phyloP scores from a whole-genome alignment of 2,888 invertebrate species.

The Caradrina kadenii region DNA sequence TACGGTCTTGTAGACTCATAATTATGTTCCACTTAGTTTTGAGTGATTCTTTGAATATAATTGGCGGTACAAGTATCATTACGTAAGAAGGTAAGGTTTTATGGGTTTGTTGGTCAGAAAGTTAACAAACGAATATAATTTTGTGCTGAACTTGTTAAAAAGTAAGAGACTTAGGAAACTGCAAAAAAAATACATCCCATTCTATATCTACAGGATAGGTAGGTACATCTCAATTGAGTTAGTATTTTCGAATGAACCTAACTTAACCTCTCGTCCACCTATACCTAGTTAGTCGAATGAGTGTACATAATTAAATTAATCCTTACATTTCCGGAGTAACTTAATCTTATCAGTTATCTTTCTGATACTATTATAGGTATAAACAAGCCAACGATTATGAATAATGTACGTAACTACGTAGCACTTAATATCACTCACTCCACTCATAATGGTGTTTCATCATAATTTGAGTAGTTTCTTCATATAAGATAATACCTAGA shows the following conservation, averaged over 20 bases:
- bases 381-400: slow-evolving; percentile 1
- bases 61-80: slow-evolving; percentile 34
- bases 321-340: not conserved
- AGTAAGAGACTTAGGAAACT: not conserved
- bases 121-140: slow-evolving; percentile 1
- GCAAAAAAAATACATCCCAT: not conserved
- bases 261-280: not conserved
- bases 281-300: slow-evolving; percentile 3
- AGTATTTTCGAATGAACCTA: not conserved
- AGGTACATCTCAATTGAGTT: not conserved
- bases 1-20: slow-evolving; percentile 24
- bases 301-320: slow-evolving; percentile 7
- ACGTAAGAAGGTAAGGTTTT: slow-evolving; percentile 24
- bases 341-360: not conserved
- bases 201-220: too few relatives aligned
- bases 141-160: not conserved
- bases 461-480: slow-evolving; percentile 33
- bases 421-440: not conserved
- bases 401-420: slow-evolving; percentile 1
- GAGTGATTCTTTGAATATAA: slow-evolving; percentile 30
- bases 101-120: too few relatives aligned
- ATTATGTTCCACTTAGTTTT: slow-evolving; percentile 31
- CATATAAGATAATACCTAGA: slow-evolving; percentile 8
- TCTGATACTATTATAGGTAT: not conserved
- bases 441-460: slow-evolving; percentile 22